Evolutionary conservation across 2,888 invertebrate species (phyloP), one percentile per base, ranked within the genome.

Genomic region (Reticulitermes lucifugus): DNA sequence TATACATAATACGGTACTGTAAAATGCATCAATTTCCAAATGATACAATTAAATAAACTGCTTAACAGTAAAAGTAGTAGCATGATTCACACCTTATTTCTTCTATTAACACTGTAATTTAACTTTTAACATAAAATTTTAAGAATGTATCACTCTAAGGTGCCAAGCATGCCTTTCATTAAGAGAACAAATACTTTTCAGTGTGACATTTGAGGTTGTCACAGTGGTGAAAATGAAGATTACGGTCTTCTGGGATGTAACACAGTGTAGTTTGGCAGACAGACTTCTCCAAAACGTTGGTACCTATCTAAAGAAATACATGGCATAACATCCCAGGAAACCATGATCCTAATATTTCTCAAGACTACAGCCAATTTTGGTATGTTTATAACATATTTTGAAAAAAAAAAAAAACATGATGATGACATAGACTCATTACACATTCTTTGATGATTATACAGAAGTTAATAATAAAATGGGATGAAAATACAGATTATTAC

Each of bases 111-210:
- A 65, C 14, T n/a, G 25, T 65, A 65, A 65, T 65, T 65, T 65
- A 25, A 65, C 0, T 25, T 65, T 65, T 65, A 25, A 65, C 25
- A 65, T 25, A 65, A 25, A 55, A 12, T 65, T 65, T 65, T 25
- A 65, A 35, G 12, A 73, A 77, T 41, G n/a, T 77, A 21, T 43
- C 46, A n/a, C 12, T 5, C 41, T 65, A 35, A 81, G 81, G 70
- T 81, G 70, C 81, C 81, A 81, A 81, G 81, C 81, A 81, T 81
- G 81, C 81, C 81, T 81, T 81, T 81, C 81, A n/a, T 65, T 65
- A 10, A 55, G 14, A 55, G 14, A 65, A 65, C 65, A 35, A 35
- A 35, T 2, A 35, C 35, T 35, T 35, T 35, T 35, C 35, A 35
- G 35, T 4, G 35, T 35, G 35, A 35, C 35, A 35, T 35, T 35